Evolutionary conservation across 2,888 invertebrate genomes (phyloP), one percentile per base, ranked within the genome.

Genomic region (Lochmaea crataegi): DNA sequence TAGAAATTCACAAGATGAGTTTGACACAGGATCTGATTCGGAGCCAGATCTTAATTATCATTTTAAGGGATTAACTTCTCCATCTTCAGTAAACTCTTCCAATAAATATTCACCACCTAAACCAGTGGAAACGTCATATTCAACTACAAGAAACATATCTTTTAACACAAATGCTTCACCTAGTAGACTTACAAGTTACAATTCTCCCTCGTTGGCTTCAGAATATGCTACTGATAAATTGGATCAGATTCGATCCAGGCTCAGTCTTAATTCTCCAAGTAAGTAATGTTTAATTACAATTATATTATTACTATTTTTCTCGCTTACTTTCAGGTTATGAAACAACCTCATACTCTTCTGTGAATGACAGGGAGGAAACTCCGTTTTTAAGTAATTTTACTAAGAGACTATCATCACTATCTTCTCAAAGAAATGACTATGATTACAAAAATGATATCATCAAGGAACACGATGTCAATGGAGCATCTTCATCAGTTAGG

Each of bases 351-450:
- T 75, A 80, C 7, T 11, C 79, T 70, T 45, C 76, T 32, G 57
- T 74, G 9, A 53, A 41, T 4, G 82, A 83, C 5, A 81, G 90
- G 83, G 89, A 89, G 75, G 91, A 92, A 82, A 91, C 92, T 79
- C 92, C 93, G 68, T 93, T 91, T 85, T 87, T 93, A 81, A 93
- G 92, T 81, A 93, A 91, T 82, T 93, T 93, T 79, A 92, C 93
- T 0, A 88, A 90, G 73, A 89, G 92, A 74, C 84, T 93, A 74
- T 89, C 91, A 14, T 84, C 84, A 65, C 65, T 86, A 60, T 83
- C 82, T 4, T 76, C 77, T 26, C 82, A 80, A 41, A 84, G 80
- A 61, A 72, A 75, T 12, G 83, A 83, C 22, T 82, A 78, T 67
- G 84, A 84, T 65, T 82, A 82, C 69, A 84, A 85, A 72, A 84